Evolutionary conservation across 2,113 vertebrate species (phyloP), one percentile per base, ranked within the genome.

Genomic region (Melanostigma gelatinosum): DNA sequence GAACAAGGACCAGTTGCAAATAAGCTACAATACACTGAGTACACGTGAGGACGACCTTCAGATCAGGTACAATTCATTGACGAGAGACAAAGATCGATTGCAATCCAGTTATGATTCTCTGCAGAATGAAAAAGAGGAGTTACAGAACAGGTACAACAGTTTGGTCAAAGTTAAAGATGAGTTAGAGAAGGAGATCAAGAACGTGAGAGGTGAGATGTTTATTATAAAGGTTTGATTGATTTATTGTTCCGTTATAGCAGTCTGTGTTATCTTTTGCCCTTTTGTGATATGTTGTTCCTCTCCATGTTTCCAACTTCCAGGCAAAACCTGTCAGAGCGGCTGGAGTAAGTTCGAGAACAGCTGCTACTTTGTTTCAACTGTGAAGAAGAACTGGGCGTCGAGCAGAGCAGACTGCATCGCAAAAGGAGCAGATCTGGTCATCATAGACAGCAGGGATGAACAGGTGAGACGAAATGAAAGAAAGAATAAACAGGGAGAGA

Each of bases 331-430:
- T 77, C 36, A 24, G 18, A 8, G 1, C 0, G 52, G 72, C 15
- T 92, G 91, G 91, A 80, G 0, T 0, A 84, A 65, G 72, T 92
- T 87, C 0, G 69, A 81, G 1, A 18, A 12, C n/a, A 83, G 80
- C 27, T 91, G 89, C 44, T 92, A 91, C 68, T 80, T 38, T 18
- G 1, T 81, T 9, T 83, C 86, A 9, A 67, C 1, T 3, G 0
- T 0, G 1, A 74, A 38, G 40, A 84, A 32, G 38, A 88, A 44
- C 70, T 92, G 89, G 89, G 67, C 54, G 0, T 32, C 12, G 2
- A 85, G 87, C 75, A 52, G 88, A 32, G 3, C 22, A 6, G 42
- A 67, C 36, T 92, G 91, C 75, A 18, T 58, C 0, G 0, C 3
- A 1, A 9, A 44, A 32, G 76, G 66, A 58, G 85, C 75, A 0